These are phyloP conservation scores for Solen grandis DNA, from an alignment of 1,140 invertebrate genomes.

Conservation along the genomic window DNA sequence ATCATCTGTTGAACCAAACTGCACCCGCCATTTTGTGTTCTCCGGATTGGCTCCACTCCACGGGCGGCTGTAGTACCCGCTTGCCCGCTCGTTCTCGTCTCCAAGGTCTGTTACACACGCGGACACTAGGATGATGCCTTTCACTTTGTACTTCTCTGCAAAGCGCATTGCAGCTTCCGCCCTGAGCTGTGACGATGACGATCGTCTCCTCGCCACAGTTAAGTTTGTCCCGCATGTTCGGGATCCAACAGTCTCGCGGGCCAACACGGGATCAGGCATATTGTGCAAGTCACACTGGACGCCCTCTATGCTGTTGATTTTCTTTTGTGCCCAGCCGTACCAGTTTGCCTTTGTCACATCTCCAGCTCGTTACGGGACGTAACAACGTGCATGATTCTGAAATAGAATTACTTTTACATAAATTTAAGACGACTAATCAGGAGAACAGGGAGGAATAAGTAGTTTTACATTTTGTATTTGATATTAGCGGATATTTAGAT, in stretches of 20 bases:
- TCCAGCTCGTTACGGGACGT: conserved; percentile 75
- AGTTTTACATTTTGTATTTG: too few species aligned
- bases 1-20: conserved; percentile 78
- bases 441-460: too few species aligned
- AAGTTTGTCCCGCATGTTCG: conserved; percentile 77
- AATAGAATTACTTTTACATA: too few species aligned
- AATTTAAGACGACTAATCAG: too few species aligned
- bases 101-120: conserved; percentile 76
- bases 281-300: conserved; percentile 65
- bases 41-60: conserved; percentile 74
- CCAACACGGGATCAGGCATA: conserved; percentile 77
- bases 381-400: conserved; percentile 70
- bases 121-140: conserved; percentile 75
- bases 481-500: too few species aligned
- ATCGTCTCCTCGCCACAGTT: conserved; percentile 75
- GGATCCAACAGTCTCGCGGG: conserved; percentile 74
- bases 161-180: conserved; percentile 78
- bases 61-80: conserved; percentile 76
- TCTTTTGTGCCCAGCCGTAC: conserved; percentile 75
- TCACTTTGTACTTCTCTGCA: conserved; percentile 73
- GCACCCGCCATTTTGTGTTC: conserved; percentile 65
- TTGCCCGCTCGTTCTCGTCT: conserved; percentile 69
- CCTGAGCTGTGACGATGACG: conserved; percentile 78
- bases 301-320: conserved; percentile 59
- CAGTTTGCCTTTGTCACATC: conserved; percentile 73